Base-by-base conservation (phyloP, 1,140 invertebrate species). In the Muscidifurax raptorellus region DNA sequence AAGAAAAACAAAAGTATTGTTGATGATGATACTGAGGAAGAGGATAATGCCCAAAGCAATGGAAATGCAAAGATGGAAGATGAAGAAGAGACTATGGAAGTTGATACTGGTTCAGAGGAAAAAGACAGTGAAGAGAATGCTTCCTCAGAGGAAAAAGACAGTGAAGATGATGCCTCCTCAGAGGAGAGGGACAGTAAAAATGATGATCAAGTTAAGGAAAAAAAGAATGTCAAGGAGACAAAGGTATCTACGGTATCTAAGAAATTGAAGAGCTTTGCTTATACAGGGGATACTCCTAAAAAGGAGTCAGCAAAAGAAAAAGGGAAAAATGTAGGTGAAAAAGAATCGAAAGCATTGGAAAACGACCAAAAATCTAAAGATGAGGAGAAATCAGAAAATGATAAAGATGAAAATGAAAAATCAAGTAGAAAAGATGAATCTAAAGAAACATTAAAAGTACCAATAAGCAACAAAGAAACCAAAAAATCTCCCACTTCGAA, bases 351-450 rank as follows among this genome's bases (percentile, higher is more conserved):
- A 86, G 82, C 87, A 83, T 83, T 86, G 74, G 36, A 85, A 76
- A 27, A 47, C 27, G n/a, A 76, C 22, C 40, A 78, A 27, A 76
- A 81, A 81, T 66, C 85, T 84, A 36, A 86, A 59, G 75, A 87
- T 71, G 82, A 88, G 40, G 82, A 86, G 59, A 84, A 80, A 86
- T 18, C 30, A 72, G 52, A 76, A 27, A 82, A 71, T 28, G 74
- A 81, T 15, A 9, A 83, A 25, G 66, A 86, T 66, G n/a, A 83
- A 52, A 52, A 80, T 18, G 83, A 32, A 66, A 67, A 27, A 72
- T 44, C 32, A 75, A 79, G 75, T 77, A 77, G 72, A 67, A 84
- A 47, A 52, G 72, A 40, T 64, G 74, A 44, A 86, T 66, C 67
- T 28, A n/a, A 86, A 79, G 66, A 83, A 67, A 28, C 59, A 67